Evolutionary conservation across 2,113 vertebrate genomes (phyloP).

Genomic region (Beaufortia kweichowensis): DNA sequence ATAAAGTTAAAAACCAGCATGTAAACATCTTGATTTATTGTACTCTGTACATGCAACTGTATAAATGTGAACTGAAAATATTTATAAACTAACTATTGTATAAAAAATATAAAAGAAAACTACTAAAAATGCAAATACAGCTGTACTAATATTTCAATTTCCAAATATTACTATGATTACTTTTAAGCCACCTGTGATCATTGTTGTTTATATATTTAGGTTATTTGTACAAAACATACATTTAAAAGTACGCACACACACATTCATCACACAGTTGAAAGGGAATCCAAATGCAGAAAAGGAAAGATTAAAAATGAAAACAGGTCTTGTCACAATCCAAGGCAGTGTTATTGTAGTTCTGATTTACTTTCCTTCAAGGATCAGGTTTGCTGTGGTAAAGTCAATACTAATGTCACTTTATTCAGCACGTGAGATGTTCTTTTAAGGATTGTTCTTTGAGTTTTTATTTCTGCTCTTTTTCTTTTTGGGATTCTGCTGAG

Average conservation of each 20-base stretch:
- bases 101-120: slow-evolving; percentile 21
- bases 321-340: slow-evolving; percentile 2
- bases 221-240: neutral
- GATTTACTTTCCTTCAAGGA: slow-evolving; percentile 11
- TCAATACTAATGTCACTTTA: neutral
- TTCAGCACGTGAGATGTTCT: neutral
- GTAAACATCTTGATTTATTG: slow-evolving; percentile 51
- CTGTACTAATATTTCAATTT: neutral
- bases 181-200: neutral
- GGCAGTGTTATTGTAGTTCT: slow-evolving; percentile 12
- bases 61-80: neutral
- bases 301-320: neutral
- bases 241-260: neutral
- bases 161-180: neutral
- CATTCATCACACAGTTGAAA: neutral
- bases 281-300: slow-evolving; percentile 12
- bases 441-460: slow-evolving; percentile 65
- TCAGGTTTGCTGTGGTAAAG: neutral
- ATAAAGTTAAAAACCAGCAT: slow-evolving; percentile 27
- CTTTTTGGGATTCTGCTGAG: slow-evolving; percentile 71
- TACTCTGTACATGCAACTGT: slow-evolving; percentile 12
- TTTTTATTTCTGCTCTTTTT: slow-evolving; percentile 76
- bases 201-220: neutral
- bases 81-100: slow-evolving; percentile 3
- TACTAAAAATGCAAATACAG: slow-evolving; percentile 22